Base-by-base conservation (phyloP, 2,888 invertebrate genomes). In the Camptogramma bilineatum region DNA sequence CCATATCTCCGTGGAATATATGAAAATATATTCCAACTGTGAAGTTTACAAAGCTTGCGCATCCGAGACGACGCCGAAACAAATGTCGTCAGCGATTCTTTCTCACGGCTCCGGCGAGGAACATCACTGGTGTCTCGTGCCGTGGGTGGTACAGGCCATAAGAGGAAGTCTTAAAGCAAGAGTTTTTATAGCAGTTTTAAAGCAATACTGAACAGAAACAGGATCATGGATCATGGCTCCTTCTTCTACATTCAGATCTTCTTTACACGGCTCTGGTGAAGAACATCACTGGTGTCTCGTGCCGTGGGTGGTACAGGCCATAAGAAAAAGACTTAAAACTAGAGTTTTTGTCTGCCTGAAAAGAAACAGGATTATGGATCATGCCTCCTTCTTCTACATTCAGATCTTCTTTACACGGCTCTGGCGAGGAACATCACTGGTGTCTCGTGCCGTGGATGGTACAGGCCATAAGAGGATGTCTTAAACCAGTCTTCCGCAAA, bases 61-160 rank as follows among this genome's bases (percentile, higher is more conserved):
- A 83, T 83, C 83, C 79, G 78, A 83, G 82, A 79, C 78, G 82
- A 78, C 82, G 82, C 71, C 77, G 84, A 83, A 85, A 87, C 88
- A 89, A 90, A 89, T 89, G 89, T 87, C 83, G 85, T 74, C 84
- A 80, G 77, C 82, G 82, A 83, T 88, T 84, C 85, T 83, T 89
- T 90, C 90, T 86, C 90, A 88, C 88, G 86, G 83, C 79, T 81
- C 80, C 79, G 75, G 80, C 77, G 80, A 78, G 79, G 81, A 83
- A 83, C 86, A 86, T 84, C 85, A 81, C 84, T 82, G 77, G 77
- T 83, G 79, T 82, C 84, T 85, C 83, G 84, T 77, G 80, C 80
- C 73, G 62, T 61, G 64, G 9, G 64, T 28, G 59, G 64, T 10
- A 17, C 46, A 44, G 19, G 64, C 0, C 19, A 53, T 7, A 21